Evolutionary conservation across 2,113 vertebrate species (phyloP).

Genomic region (Eurystomus gularis): DNA sequence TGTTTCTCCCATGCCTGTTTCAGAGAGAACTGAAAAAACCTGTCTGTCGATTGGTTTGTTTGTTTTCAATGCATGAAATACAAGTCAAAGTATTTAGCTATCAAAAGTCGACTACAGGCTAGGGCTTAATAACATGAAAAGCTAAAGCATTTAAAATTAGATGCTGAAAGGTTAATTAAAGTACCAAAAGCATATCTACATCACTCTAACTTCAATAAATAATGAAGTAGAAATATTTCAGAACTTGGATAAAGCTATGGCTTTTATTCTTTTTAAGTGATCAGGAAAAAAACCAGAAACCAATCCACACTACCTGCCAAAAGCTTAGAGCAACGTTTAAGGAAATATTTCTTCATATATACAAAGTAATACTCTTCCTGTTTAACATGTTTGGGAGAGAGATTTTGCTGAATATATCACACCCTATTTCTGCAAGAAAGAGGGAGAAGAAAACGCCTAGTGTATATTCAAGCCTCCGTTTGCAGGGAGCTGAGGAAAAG

Average conservation of each 20-base stretch:
- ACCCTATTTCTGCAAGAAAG: not conserved
- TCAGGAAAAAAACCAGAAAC: not conserved
- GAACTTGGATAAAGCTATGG: not conserved
- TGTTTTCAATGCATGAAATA: not conserved
- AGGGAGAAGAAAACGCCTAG: not conserved
- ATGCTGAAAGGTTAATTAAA: not conserved
- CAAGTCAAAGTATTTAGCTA: not conserved
- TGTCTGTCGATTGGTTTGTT: not conserved
- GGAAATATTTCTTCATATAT: not conserved
- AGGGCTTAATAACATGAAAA: not conserved
- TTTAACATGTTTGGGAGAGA: not conserved
- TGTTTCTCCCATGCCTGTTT: not conserved
- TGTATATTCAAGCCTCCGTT: not conserved
- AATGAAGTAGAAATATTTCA: not conserved
- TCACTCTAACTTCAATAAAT: not conserved
- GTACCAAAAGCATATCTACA: not conserved
- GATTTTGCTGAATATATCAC: not conserved
- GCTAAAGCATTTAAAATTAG: not conserved
- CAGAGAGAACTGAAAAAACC: not conserved
- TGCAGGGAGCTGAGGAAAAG: not conserved
- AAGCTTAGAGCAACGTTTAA: not conserved
- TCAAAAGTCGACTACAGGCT: not conserved
- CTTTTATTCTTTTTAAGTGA: not conserved
- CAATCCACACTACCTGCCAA: not conserved
- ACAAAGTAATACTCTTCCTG: not conserved